Evolutionary conservation across 2,888 invertebrate species (phyloP).

Genomic region (Autographa pulchrina): DNA sequence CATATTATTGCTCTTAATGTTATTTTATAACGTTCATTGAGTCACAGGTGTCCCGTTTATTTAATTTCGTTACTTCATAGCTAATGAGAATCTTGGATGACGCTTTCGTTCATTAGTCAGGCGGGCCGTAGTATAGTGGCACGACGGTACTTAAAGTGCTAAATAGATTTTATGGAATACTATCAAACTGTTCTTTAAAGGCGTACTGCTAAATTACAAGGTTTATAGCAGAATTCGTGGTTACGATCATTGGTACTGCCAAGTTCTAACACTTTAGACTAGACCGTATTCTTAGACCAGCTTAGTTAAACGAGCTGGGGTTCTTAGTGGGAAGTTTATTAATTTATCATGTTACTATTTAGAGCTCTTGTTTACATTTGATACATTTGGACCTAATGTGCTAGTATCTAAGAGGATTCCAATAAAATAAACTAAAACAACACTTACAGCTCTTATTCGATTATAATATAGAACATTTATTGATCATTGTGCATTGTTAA

Average conservation of each 20-base stretch:
- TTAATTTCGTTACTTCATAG: slow-evolving; percentile 52
- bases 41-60: slow-evolving; percentile 52
- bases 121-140: slow-evolving; percentile 13
- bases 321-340: too few species aligned
- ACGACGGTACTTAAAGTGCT: slow-evolving; percentile 29
- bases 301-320: slow-evolving; percentile 1
- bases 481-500: too few species aligned
- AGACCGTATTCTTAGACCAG: slow-evolving; percentile 18
- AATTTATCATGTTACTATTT: too few species aligned
- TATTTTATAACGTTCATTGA: slow-evolving; percentile 54
- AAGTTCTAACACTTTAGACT: slow-evolving; percentile 14
- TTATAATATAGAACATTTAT: not conserved
- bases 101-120: slow-evolving; percentile 63
- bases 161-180: slow-evolving; percentile 41
- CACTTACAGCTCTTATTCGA: too few species aligned
- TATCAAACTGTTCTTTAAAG: slow-evolving; percentile 12
- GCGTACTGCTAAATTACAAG: not conserved
- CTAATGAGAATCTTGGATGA: slow-evolving; percentile 61
- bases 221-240: slow-evolving; percentile 20
- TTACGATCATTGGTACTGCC: slow-evolving; percentile 26
- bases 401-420: too few species aligned
- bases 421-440: too few species aligned
- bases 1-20: slow-evolving; percentile 42
- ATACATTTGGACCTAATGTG: too few species aligned
- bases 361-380: too few species aligned